A percentile compares a stretch with the other conserved stretches of the same genome.
These are phyloP conservation scores for Lampropteryx suffumata DNA, from an alignment of 2,888 invertebrate species.

Conservation along the genomic window DNA sequence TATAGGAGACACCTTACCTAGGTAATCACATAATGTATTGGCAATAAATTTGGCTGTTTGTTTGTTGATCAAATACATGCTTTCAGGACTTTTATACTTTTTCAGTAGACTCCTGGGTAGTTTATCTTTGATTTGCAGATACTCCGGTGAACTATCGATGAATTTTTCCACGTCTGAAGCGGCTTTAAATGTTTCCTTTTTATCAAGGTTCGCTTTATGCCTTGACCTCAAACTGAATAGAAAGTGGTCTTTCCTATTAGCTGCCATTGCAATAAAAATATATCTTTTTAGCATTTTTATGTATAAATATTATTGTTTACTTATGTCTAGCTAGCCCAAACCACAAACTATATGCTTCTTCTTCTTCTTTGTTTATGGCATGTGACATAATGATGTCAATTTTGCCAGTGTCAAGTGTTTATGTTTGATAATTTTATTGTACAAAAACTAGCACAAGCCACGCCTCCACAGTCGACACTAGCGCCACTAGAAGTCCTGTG, in stretches of 20 bases:
- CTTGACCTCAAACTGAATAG: conserved; percentile 45
- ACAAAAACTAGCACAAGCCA: no score
- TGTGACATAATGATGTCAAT: no score
- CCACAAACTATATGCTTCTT: no score
- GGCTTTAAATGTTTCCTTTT: conserved; percentile 50
- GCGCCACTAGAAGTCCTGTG: no score
- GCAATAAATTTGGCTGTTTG: conserved; percentile 64
- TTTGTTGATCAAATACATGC: conserved; percentile 71
- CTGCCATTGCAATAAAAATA: conserved; percentile 2
- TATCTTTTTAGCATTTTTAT: conserved; percentile 34
- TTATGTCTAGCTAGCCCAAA: no score
- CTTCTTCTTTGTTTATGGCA: no score
- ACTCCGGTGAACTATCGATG: conserved; percentile 57
- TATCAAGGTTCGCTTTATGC: conserved; percentile 50
- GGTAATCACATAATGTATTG: conserved; percentile 53
- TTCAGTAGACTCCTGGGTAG: conserved; percentile 61
- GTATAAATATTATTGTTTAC: no score
- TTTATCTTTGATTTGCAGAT: conserved; percentile 51
- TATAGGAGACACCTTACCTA: conserved; percentile 60
- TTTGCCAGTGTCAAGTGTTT: no score
- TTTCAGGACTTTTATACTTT: conserved; percentile 65
- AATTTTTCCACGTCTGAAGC: conserved; percentile 63
- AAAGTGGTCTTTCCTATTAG: conserved; percentile 17
- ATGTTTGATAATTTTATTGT: no score
- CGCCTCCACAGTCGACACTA: no score